A percentile compares a stretch with the other conserved stretches of the same genome.
phyloP scores from a whole-genome alignment of 1,140 invertebrate species.

The Lysiphlebus fabarum region DNA sequence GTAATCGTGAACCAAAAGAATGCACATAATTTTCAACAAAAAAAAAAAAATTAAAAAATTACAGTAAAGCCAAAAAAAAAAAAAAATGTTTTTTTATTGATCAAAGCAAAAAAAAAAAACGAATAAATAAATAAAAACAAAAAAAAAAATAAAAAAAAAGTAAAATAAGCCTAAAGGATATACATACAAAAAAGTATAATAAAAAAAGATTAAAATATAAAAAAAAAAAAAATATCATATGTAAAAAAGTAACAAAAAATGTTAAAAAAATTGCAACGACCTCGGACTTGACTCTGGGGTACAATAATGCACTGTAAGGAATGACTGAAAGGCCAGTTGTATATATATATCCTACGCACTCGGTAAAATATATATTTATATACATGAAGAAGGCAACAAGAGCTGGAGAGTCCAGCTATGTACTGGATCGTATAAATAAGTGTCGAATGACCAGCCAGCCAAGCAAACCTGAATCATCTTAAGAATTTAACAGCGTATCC shows the following conservation, averaged over 20 bases:
- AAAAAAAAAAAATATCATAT: too few relatives aligned
- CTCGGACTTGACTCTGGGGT: conserved; percentile 28
- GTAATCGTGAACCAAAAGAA: conserved; percentile 4
- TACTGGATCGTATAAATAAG: conserved; percentile 10
- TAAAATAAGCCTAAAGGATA: too few relatives aligned
- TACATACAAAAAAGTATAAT: too few relatives aligned
- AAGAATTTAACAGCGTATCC: conserved; percentile 23
- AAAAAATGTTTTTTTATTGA: too few relatives aligned
- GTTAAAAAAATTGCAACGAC: conserved; percentile 30
- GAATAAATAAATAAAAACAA: too few relatives aligned
- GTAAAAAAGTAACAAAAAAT: conserved; percentile 11
- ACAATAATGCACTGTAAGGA: neutral
- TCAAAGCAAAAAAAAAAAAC: too few relatives aligned
- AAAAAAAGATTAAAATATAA: neutral
- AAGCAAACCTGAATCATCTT: conserved; percentile 26
- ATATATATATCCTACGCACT: conserved; percentile 13
- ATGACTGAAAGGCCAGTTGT: conserved; percentile 19
- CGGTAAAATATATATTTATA: neutral
- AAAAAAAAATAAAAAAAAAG: too few relatives aligned
- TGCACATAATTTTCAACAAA: neutral
- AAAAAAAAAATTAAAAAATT: neutral
- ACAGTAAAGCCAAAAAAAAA: neutral
- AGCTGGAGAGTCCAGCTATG: conserved; percentile 2
- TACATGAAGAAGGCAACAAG: neutral
- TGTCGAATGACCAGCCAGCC: too few relatives aligned